Conservation (phyloP, 2,797 vertebrate species). For the Macropus fuliginosus region DNA sequence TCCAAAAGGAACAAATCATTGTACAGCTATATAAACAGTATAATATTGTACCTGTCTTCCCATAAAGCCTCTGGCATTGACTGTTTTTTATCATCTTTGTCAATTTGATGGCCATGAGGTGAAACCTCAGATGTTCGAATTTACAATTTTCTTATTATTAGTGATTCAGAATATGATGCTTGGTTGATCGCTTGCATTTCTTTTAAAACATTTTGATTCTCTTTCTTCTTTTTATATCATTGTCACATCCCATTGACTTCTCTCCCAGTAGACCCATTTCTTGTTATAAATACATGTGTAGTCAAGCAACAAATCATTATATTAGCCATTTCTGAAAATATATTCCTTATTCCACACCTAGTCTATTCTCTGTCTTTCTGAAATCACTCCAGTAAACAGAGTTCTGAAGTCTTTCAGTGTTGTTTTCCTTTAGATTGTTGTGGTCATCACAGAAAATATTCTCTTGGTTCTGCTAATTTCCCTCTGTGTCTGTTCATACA, state of each 20-base stretch:
- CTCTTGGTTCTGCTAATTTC: not conserved
- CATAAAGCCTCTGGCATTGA: not conserved
- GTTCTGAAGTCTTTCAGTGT: not conserved
- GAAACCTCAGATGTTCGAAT: not conserved
- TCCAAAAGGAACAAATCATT: not conserved
- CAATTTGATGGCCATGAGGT: not conserved
- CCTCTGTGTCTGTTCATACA: not conserved
- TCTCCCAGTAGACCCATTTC: not conserved
- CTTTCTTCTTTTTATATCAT: not conserved
- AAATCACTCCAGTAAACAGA: too few species aligned
- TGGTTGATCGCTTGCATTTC: not conserved
- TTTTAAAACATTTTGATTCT: not conserved
- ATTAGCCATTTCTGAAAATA: not conserved
- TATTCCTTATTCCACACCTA: not conserved
- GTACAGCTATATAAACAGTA: not conserved
- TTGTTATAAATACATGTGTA: not conserved
- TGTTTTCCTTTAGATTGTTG: not conserved
- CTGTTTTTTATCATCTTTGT: not conserved
- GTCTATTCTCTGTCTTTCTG: not conserved
- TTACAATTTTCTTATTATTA: not conserved
- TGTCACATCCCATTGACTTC: not conserved
- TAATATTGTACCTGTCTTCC: not conserved
- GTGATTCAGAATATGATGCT: not conserved
- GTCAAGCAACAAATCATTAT: not conserved
- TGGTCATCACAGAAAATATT: not conserved